Percentiles rank a stretch among this genome's conserved stretches.
phyloP scores from a whole-genome alignment of 2,888 invertebrate genomes.

The Dryobota labecula region DNA sequence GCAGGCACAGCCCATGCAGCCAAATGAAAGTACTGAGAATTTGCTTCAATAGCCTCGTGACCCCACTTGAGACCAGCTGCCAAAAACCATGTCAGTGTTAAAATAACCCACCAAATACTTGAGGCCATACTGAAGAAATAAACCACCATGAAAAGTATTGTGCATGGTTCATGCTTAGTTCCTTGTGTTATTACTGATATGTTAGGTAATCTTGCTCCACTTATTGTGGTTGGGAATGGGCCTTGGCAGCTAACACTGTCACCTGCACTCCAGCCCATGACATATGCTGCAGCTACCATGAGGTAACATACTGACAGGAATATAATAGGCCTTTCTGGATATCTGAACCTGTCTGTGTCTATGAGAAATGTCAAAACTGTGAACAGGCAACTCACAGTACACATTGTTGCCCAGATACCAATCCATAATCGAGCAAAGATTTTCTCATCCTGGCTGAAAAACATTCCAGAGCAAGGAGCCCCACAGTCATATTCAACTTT shows the following conservation, averaged over 20 bases:
- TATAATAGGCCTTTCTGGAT: constrained; percentile 99
- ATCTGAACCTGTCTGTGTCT: constrained; percentile 98
- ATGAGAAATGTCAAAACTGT: constrained; percentile 98
- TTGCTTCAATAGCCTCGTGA: constrained; percentile 99
- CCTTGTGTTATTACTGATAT: constrained; percentile 97
- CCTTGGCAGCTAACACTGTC: constrained; percentile 96
- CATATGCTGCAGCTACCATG: constrained; percentile 98
- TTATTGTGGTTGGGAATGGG: constrained; percentile 93
- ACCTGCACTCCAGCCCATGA: constrained; percentile 95
- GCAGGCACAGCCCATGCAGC: constrained; percentile 99
- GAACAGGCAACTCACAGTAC: constrained; percentile 97
- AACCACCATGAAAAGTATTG: constrained; percentile 98
- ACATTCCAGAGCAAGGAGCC: constrained; percentile 98
- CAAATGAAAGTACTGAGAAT: constrained; percentile 99
- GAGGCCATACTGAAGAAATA: constrained; percentile 99
- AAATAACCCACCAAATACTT: constrained; percentile 99
- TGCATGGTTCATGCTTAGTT: constrained; percentile 95
- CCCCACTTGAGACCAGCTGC: constrained; percentile 99
- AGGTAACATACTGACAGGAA: constrained; percentile 99
- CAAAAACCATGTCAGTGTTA: constrained; percentile 98
- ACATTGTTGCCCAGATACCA: constrained; percentile 97
- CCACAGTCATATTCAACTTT: constrained; percentile 94
- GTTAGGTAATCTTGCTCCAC: constrained; percentile 93
- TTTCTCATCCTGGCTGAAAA: constrained; percentile 95
- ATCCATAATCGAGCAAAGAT: constrained; percentile 97